Percentiles rank a stretch among this genome's conserved stretches.
Evolutionary conservation across 2,797 vertebrate species (phyloP).

Genomic region (Lithobates sylvaticus): DNA sequence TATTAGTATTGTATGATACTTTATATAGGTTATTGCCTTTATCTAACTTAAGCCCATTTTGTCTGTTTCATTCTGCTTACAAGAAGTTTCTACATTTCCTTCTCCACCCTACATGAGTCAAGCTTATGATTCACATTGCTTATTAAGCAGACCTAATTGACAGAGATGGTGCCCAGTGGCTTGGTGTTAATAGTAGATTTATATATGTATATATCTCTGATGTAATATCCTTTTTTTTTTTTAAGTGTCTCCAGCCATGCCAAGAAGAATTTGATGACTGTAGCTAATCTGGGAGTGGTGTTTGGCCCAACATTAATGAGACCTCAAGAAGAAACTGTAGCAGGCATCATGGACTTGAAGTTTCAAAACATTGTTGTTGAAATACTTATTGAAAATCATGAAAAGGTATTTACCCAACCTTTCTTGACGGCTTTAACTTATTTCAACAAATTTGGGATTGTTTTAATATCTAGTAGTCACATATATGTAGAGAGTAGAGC

Average conservation of each 20-base stretch:
- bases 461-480: too few species aligned
- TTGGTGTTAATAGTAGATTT: not conserved
- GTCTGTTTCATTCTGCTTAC: too few species aligned
- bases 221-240: not conserved
- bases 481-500: too few species aligned
- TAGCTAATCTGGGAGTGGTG: conserved; percentile 96
- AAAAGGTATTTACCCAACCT: conserved; percentile 82
- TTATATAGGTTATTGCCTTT: too few species aligned
- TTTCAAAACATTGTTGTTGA: conserved; percentile 99
- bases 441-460: too few species aligned
- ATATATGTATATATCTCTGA: not conserved
- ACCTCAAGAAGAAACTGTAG: conserved; percentile 95
- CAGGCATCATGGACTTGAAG: conserved; percentile 98
- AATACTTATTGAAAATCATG: conserved; percentile 94
- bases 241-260: conserved; percentile 79
- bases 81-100: too few species aligned
- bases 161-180: not conserved
- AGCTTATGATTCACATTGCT: too few species aligned
- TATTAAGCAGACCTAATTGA: not conserved
- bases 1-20: too few species aligned
- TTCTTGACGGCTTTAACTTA: not conserved
- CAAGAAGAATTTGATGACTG: conserved; percentile 93
- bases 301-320: conserved; percentile 98
- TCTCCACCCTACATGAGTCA: too few species aligned
- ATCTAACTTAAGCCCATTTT: too few species aligned